Conservation (phyloP, 2,888 invertebrate genomes). For the Tinea semifulvella region DNA sequence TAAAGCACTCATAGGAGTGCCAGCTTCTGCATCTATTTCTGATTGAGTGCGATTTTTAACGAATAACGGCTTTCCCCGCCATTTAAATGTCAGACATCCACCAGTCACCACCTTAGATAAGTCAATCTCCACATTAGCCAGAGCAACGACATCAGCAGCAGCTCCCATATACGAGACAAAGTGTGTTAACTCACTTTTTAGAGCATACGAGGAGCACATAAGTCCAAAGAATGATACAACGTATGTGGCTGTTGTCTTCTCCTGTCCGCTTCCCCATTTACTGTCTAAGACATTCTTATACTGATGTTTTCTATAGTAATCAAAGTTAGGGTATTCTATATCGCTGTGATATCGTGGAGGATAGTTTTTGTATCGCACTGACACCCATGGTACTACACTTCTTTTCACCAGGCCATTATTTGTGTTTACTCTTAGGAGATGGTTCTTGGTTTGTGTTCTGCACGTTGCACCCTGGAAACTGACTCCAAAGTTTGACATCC, state of each 20-base stretch:
- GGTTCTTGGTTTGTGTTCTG: too few relatives aligned
- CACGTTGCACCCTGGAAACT: too few relatives aligned
- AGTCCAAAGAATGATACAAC: conserved; percentile 60
- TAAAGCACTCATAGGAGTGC: conserved; percentile 68
- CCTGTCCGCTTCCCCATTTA: conserved; percentile 38
- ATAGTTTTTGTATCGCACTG: conserved; percentile 38
- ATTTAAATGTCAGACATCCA: conserved; percentile 72
- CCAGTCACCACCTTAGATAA: conserved; percentile 74
- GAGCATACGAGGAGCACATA: conserved; percentile 65
- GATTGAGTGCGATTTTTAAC: conserved; percentile 72
- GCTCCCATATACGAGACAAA: conserved; percentile 69
- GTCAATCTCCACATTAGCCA: conserved; percentile 81
- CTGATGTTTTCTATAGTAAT: conserved; percentile 40
- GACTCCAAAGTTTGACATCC: too few relatives aligned
- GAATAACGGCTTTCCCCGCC: conserved; percentile 87
- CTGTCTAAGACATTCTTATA: conserved; percentile 40
- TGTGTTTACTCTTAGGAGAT: too few relatives aligned
- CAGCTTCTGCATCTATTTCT: conserved; percentile 70
- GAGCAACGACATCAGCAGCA: conserved; percentile 77
- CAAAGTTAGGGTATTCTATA: conserved; percentile 40
- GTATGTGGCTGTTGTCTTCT: conserved; percentile 56
- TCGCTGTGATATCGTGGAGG: conserved; percentile 48
- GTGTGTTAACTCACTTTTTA: conserved; percentile 68
- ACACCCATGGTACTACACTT: conserved; percentile 30
- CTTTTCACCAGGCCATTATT: too few relatives aligned